These are phyloP conservation scores for Dasypogon diadema DNA, from an alignment of 2,888 invertebrate species.

Conservation along the genomic window DNA sequence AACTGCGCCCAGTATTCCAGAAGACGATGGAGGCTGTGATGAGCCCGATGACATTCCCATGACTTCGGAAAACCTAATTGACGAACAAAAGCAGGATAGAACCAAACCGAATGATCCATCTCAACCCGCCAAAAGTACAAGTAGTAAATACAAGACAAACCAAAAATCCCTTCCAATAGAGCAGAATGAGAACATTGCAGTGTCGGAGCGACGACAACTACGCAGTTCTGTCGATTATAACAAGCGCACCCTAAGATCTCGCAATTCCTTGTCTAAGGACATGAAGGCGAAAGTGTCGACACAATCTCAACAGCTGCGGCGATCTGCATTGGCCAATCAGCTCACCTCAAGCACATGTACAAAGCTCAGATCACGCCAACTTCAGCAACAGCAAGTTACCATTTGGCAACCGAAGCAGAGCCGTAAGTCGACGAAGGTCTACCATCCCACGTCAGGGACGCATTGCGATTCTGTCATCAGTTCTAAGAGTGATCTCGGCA, in stretches of 20 bases:
- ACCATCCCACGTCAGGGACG: neutral
- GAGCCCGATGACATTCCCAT: neutral
- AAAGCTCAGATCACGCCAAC: slow-evolving; percentile 33
- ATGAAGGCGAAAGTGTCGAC: slow-evolving; percentile 57
- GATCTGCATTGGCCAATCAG: slow-evolving; percentile 52
- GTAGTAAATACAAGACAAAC: slow-evolving; percentile 37
- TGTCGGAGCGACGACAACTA: slow-evolving; percentile 62
- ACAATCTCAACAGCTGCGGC: slow-evolving; percentile 45
- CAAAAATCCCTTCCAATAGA: slow-evolving; percentile 17
- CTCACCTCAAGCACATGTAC: slow-evolving; percentile 4
- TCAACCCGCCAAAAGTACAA: slow-evolving; percentile 39
- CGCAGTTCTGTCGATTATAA: slow-evolving; percentile 64
- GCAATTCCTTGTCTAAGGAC: slow-evolving; percentile 62
- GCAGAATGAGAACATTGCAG: slow-evolving; percentile 55
- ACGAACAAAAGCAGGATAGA: neutral
- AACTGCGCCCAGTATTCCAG: neutral
- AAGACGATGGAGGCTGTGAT: neutral
- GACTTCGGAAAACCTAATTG: neutral
- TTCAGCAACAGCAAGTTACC: slow-evolving; percentile 20
- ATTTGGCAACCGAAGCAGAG: slow-evolving; percentile 19
- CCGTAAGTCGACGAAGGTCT: slow-evolving; percentile 25
- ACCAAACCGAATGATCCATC: neutral
- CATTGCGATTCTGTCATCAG: slow-evolving; percentile 13
- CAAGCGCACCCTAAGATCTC: slow-evolving; percentile 65
- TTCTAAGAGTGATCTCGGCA: slow-evolving; percentile 19